A percentile compares a stretch with the other conserved stretches of the same genome.
Conservation (phyloP, 2,113 vertebrate species). For the Prochilodus magdalenae region DNA sequence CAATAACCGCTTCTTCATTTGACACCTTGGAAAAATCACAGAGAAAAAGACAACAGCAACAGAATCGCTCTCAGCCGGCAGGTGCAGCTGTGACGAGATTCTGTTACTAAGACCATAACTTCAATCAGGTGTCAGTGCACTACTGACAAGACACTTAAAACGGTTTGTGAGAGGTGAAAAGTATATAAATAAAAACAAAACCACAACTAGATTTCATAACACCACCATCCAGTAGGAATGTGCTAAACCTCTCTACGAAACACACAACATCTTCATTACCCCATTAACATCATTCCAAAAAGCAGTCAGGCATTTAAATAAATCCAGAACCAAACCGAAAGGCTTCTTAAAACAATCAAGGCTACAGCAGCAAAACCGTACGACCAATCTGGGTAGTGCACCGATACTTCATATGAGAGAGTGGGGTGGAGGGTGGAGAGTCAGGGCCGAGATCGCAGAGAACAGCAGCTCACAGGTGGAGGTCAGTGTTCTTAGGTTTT, state of each 20-base stretch:
- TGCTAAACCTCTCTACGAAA: slow-evolving; percentile 78
- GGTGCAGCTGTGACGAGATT: background rate
- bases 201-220: slow-evolving; percentile 73
- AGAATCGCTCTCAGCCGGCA: too few species aligned
- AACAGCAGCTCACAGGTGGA: slow-evolving; percentile 64
- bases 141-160: background rate
- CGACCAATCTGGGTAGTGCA: slow-evolving; percentile 85
- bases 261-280: slow-evolving; percentile 70
- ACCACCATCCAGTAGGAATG: slow-evolving; percentile 81
- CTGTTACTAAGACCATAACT: background rate
- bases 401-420: slow-evolving; percentile 69
- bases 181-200: background rate
- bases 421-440: background rate
- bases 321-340: slow-evolving; percentile 61
- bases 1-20: background rate
- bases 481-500: slow-evolving; percentile 64
- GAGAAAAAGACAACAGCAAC: background rate
- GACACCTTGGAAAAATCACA: background rate
- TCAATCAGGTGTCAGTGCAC: background rate
- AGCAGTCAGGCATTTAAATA: slow-evolving; percentile 8
- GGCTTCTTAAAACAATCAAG: slow-evolving; percentile 71
- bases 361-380: slow-evolving; percentile 89
- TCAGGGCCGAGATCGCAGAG: background rate
- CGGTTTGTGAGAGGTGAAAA: background rate
- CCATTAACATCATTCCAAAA: background rate